Evolutionary conservation across 37 sponge, comb jelly and placozoan genomes (phyloP), one percentile per base, ranked within the genome.

Genomic region (Ephydatia muelleri): DNA sequence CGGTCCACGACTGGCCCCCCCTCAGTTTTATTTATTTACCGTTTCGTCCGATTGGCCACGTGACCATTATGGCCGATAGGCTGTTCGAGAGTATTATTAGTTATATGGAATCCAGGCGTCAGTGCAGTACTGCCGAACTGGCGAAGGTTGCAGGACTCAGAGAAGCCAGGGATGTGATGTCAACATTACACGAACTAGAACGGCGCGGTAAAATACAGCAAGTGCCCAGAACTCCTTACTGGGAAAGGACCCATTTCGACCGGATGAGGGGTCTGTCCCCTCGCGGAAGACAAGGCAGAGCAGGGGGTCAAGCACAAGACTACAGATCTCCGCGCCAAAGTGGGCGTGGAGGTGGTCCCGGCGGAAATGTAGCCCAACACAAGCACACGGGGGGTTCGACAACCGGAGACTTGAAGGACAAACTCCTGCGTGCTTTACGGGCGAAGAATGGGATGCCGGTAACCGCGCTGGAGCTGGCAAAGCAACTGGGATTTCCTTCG

Each of bases 401-500:
- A n/a, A n/a, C 73, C 16, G 34, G 27, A 1, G 28, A 72, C 34
- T 23, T 35, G n/a, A 72, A 21, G 26, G 32, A 9, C 32, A 66
- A 38, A 1, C 27, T 88, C 9, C 5, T 82, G 22, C 64, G 65
- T n/a, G 30, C 25, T 0, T 27, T 88, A 1, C 57, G 19, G 1
- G 39, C 29, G n/a, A 75, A 72, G 27, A 28, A 23, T 6, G 68
- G 88, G 0, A 49, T 43, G 2, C 88, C 88, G 0, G 49, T 73
- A 34, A 88, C 89, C 2, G 72, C 95, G 22, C 85, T 91, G 37
- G 92, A 91, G n/a, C 65, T 94, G 19, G 89, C 95, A 4, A 78
- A 74, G 16, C 84, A 37, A 14, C 49, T 92, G 0, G 90, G 92
- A 2, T 12, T 89, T 28, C 11, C 22, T 14, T 65, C 86, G 14